phyloP scores from a whole-genome alignment of 2,113 vertebrate species.

The Tenebrosternarchus preto region DNA sequence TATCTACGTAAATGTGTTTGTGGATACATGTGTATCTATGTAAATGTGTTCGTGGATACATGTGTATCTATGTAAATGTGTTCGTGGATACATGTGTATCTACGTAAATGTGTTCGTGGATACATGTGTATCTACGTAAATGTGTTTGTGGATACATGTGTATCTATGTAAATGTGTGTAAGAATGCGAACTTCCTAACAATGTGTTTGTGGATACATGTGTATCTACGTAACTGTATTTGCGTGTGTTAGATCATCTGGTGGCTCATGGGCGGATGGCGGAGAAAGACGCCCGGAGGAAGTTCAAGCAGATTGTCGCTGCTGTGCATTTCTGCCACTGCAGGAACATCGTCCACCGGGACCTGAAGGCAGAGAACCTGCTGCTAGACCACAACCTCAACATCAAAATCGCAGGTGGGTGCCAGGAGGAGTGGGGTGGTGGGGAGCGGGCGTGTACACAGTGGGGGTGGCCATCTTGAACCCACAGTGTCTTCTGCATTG shows the following conservation, averaged over 20 bases:
- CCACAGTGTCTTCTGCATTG: too few relatives aligned
- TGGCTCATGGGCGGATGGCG: constrained; percentile 96
- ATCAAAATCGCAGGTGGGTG: constrained; percentile 90
- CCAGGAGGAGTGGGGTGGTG: not conserved
- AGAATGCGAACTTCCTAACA: too few relatives aligned
- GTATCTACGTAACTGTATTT: not conserved
- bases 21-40: too few relatives aligned
- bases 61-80: too few relatives aligned
- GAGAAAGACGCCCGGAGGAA: constrained; percentile 96
- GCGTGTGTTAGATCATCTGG: constrained; percentile 85
- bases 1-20: too few relatives aligned
- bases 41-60: too few relatives aligned
- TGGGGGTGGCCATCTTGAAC: too few relatives aligned
- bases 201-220: not conserved
- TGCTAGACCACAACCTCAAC: constrained; percentile 93
- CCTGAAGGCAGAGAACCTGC: constrained; percentile 96
- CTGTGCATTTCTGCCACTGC: constrained; percentile 97
- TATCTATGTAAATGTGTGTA: not conserved
- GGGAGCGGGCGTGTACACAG: too few relatives aligned
- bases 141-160: too few relatives aligned
- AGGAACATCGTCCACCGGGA: constrained; percentile 96
- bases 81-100: too few relatives aligned
- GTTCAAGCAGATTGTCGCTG: constrained; percentile 97
- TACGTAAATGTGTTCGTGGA: too few relatives aligned
- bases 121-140: too few relatives aligned